Conservation (phyloP, 1,140 invertebrate species). For the Diorhabda sublineata region DNA sequence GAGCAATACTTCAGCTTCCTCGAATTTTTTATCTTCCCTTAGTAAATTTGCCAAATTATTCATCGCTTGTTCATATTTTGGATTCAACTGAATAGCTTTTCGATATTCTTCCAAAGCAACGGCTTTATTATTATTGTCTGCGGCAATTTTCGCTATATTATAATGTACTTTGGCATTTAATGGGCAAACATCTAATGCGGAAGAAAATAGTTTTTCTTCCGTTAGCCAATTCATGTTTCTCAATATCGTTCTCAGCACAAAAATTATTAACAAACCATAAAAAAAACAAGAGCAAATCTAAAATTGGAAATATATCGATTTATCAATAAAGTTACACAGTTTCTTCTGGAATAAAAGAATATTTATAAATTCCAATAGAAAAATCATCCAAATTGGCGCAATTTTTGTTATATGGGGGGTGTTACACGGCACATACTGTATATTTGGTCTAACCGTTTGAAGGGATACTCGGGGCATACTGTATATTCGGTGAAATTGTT, state of each 20-base stretch:
- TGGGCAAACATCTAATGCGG: conserved; percentile 73
- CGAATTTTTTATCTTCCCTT: conserved; percentile 68
- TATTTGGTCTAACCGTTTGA: too few species aligned
- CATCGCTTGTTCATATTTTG: conserved; percentile 92
- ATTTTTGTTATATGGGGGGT: too few species aligned
- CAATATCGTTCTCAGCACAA: conserved; percentile 53
- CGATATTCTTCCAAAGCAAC: conserved; percentile 73
- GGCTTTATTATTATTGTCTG: conserved; percentile 64
- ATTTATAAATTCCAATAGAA: too few species aligned
- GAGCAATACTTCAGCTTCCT: conserved; percentile 74
- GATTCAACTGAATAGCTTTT: conserved; percentile 60
- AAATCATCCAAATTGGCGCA: too few species aligned
- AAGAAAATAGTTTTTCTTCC: conserved; percentile 69
- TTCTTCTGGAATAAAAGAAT: too few species aligned
- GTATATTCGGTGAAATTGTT: too few species aligned
- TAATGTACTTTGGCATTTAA: conserved; percentile 95
- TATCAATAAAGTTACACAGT: too few species aligned
- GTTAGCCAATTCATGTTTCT: conserved; percentile 76
- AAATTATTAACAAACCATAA: conserved; percentile 46
- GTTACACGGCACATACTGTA: too few species aligned
- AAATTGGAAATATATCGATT: conserved; percentile 12
- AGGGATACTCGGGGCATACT: too few species aligned
- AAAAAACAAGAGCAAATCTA: conserved; percentile 31
- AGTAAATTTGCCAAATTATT: conserved; percentile 95
- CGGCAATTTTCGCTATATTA: conserved; percentile 85